These are phyloP conservation scores for Stratiomys singularior DNA, from an alignment of 2,888 invertebrate genomes.

Conservation along the genomic window DNA sequence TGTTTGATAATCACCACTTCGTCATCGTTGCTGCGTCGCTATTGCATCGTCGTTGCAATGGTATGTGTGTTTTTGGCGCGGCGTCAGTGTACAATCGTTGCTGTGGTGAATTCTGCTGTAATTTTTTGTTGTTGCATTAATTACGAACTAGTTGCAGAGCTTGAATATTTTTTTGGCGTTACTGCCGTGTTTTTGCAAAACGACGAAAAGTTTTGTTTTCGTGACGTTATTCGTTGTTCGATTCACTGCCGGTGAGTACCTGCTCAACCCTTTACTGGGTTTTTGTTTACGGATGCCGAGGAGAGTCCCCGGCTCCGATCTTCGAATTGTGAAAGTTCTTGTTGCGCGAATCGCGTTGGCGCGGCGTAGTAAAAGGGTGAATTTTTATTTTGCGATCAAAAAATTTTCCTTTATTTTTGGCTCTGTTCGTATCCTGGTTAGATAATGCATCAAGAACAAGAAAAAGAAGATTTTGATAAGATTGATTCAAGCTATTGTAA, in stretches of 20 bases:
- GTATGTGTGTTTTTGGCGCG: no score
- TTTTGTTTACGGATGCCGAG: slow-evolving; percentile 33
- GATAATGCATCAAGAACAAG: no score
- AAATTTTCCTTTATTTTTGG: no score
- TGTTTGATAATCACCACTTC: no score
- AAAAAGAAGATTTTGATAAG: no score
- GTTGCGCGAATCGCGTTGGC: background rate
- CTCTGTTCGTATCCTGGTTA: no score
- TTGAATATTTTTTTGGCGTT: background rate
- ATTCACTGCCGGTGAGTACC: background rate
- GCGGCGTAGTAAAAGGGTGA: background rate
- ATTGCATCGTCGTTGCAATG: no score
- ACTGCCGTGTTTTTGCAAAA: slow-evolving; percentile 11
- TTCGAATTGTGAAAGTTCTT: background rate
- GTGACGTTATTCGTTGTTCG: background rate
- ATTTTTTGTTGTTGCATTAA: background rate
- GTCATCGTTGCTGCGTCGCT: no score
- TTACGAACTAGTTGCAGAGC: background rate
- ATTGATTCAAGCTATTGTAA: no score
- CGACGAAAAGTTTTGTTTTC: slow-evolving; percentile 29
- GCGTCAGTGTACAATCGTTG: no score
- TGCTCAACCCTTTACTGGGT: background rate
- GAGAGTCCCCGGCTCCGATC: background rate
- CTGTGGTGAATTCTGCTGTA: no score
- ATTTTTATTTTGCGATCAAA: no score